phyloP scores from a whole-genome alignment of 2,888 invertebrate species.

The Atrina japonica region DNA sequence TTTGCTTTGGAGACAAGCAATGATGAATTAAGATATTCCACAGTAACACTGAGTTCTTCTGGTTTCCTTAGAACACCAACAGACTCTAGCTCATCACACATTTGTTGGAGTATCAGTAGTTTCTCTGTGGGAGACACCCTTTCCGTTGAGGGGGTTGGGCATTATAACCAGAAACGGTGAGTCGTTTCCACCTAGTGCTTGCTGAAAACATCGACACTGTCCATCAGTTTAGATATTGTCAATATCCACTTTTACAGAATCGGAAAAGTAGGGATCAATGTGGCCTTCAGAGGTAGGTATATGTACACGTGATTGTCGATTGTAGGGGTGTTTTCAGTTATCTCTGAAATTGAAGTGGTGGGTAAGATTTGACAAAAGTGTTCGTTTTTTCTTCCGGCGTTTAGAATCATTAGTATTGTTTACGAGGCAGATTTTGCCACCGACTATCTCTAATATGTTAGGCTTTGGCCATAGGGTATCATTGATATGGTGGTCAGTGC shows the following conservation, averaged over 20 bases:
- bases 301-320: constrained; percentile 39
- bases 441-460: constrained; percentile 24
- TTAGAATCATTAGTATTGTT: constrained; percentile 36
- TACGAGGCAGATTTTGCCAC: constrained; percentile 19
- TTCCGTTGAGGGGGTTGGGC: constrained; percentile 50
- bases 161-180: constrained; percentile 49
- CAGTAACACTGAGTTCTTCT: constrained; percentile 48
- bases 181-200: not conserved
- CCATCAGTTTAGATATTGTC: not conserved
- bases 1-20: constrained; percentile 53
- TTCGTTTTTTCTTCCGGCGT: constrained; percentile 20
- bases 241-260: not conserved
- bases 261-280: not conserved
- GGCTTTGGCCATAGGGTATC: no score
- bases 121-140: constrained; percentile 51
- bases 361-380: constrained; percentile 20
- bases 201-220: not conserved
- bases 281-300: no score
- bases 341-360: not conserved
- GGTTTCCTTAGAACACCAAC: constrained; percentile 52
- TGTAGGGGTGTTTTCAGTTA: constrained; percentile 40
- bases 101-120: constrained; percentile 50
- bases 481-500: not conserved
- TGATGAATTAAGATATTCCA: constrained; percentile 27
- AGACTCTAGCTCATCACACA: constrained; percentile 41